Evolutionary conservation across 2,797 vertebrate genomes (phyloP).

Genomic region (Thunnus albacares): DNA sequence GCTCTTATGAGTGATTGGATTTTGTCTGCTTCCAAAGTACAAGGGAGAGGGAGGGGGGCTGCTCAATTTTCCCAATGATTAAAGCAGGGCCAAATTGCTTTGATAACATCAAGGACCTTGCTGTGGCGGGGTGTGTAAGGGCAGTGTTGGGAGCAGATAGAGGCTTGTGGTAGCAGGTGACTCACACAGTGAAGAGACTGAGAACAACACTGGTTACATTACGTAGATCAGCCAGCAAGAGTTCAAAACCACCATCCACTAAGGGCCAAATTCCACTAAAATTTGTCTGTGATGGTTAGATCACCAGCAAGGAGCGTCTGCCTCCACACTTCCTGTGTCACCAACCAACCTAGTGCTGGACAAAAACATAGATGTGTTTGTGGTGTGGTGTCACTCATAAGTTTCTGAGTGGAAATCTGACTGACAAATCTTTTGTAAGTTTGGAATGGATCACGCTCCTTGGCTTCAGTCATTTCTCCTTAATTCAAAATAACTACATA

Average conservation of each 20-base stretch:
- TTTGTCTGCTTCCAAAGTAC: constrained; percentile 82
- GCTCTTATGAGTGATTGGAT: constrained; percentile 90
- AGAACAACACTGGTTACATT: constrained; percentile 9
- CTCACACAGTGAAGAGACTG: constrained; percentile 42
- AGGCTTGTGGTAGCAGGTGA: constrained; percentile 47
- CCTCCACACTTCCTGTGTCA: neutral
- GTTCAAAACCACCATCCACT: neutral
- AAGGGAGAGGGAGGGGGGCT: constrained; percentile 44
- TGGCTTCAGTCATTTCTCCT: no score
- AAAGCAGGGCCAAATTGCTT: constrained; percentile 88
- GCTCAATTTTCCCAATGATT: constrained; percentile 90
- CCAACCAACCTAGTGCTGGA: neutral
- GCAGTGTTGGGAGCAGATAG: constrained; percentile 78
- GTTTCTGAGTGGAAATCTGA: no score
- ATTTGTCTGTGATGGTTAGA: neutral
- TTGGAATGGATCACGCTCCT: no score
- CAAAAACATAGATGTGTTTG: no score
- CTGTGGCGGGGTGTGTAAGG: constrained; percentile 82
- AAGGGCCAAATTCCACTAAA: neutral
- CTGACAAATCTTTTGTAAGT: no score
- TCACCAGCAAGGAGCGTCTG: neutral
- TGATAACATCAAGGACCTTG: constrained; percentile 90
- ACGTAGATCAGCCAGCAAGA: constrained; percentile 11
- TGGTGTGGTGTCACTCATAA: no score
- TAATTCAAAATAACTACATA: no score